phyloP scores from a whole-genome alignment of 2,888 invertebrate species.

The Lasioglossum villosulum region DNA sequence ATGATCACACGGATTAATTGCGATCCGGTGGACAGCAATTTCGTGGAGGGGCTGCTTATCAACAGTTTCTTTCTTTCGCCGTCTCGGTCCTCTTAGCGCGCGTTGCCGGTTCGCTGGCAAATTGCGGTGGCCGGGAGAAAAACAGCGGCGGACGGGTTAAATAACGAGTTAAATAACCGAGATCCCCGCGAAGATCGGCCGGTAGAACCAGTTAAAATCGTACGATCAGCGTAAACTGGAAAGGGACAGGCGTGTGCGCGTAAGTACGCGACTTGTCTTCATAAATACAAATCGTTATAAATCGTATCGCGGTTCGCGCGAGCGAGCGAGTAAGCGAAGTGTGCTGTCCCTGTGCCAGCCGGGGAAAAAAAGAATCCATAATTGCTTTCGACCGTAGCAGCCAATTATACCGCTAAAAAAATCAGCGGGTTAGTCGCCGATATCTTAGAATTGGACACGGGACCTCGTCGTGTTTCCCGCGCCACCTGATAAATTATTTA shows the following conservation, averaged over 20 bases:
- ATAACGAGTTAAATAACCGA: conserved; percentile 35
- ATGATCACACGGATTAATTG: conserved; percentile 16
- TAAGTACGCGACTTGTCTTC: conserved; percentile 10
- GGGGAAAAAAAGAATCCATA: conserved; percentile 23
- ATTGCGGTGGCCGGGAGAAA: conserved; percentile 3
- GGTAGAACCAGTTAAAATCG: conserved; percentile 38
- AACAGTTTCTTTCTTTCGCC: background rate
- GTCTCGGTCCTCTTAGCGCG: background rate
- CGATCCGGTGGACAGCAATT: background rate
- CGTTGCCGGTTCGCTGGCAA: conserved; percentile 22
- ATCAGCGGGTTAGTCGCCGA: conserved; percentile 24
- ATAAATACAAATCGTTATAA: conserved; percentile 49
- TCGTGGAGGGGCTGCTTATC: conserved; percentile 18
- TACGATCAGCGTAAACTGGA: conserved; percentile 39
- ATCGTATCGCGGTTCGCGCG: background rate
- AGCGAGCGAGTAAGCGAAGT: background rate
- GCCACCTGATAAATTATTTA: conserved; percentile 25
- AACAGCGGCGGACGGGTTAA: conserved; percentile 24
- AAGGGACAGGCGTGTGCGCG: conserved; percentile 6
- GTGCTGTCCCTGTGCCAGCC: background rate
- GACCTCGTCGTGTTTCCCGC: background rate
- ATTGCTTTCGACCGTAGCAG: conserved; percentile 27
- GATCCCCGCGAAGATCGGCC: background rate
- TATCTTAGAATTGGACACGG: conserved; percentile 36
- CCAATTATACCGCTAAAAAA: conserved; percentile 42